A percentile compares a stretch with the other conserved stretches of the same genome.
These are phyloP conservation scores for Oncorhynchus clarkii DNA, from an alignment of 2,113 vertebrate genomes.

Conservation along the genomic window DNA sequence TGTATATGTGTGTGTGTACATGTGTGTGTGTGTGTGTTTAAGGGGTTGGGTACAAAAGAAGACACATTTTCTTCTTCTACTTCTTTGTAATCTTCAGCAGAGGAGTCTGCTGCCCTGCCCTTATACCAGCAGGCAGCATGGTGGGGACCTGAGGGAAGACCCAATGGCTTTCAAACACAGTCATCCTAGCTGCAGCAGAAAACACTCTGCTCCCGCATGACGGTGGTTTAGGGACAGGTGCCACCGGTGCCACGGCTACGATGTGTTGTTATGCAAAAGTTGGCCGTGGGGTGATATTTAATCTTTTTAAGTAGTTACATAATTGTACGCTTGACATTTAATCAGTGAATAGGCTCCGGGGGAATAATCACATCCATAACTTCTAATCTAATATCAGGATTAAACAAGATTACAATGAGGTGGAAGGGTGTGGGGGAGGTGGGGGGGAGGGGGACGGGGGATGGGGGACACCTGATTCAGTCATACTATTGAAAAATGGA, in stretches of 20 bases:
- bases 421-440: background rate
- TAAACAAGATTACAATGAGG: conserved; percentile 66
- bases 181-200: background rate
- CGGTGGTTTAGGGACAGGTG: background rate
- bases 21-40: too few relatives aligned
- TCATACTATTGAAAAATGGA: conserved; percentile 17
- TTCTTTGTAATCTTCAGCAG: too few relatives aligned
- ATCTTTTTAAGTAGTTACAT: conserved; percentile 72
- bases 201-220: background rate
- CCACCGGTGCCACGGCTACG: conserved; percentile 21
- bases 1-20: too few relatives aligned
- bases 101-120: too few relatives aligned
- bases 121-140: too few relatives aligned
- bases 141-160: too few relatives aligned
- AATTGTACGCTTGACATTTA: conserved; percentile 66
- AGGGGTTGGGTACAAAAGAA: too few relatives aligned
- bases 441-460: conserved; percentile 43
- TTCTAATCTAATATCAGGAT: conserved; percentile 72
- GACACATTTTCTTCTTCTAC: too few relatives aligned
- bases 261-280: conserved; percentile 41
- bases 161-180: background rate
- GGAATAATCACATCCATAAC: conserved; percentile 76
- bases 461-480: conserved; percentile 44
- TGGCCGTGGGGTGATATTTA: conserved; percentile 51
- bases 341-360: conserved; percentile 69